A percentile compares a stretch with the other conserved stretches of the same genome.
Conservation (phyloP, 1,140 invertebrate genomes). For the Lordiphosa stackelbergi region DNA sequence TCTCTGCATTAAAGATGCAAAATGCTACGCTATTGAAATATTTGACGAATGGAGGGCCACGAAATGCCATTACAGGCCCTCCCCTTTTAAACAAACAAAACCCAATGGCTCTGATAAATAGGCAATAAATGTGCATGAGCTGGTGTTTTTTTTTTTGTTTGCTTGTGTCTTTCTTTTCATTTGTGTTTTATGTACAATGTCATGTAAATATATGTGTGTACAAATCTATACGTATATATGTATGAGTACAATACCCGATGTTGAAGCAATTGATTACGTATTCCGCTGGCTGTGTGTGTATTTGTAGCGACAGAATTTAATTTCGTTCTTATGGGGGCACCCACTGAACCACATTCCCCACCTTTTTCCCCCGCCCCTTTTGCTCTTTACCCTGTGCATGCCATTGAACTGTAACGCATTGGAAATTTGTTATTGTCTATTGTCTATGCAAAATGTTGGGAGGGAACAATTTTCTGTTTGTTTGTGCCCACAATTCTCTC, state of each 20-base stretch:
- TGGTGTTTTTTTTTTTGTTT: slow-evolving; percentile 23
- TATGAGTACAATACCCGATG: slow-evolving; percentile 26
- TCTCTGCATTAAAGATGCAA: too few relatives aligned
- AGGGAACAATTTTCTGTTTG: slow-evolving; percentile 31
- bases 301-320: slow-evolving; percentile 74
- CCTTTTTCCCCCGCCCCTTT: not conserved
- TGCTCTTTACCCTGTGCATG: slow-evolving; percentile 10
- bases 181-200: slow-evolving; percentile 9
- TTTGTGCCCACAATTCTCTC: slow-evolving; percentile 33
- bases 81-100: too few relatives aligned
- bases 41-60: too few relatives aligned
- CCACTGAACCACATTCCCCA: slow-evolving; percentile 34
- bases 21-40: too few relatives aligned
- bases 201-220: slow-evolving; percentile 49
- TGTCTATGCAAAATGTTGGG: slow-evolving; percentile 59
- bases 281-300: slow-evolving; percentile 60
- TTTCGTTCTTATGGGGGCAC: slow-evolving; percentile 61
- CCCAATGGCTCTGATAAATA: slow-evolving; percentile 49
- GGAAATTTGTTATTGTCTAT: slow-evolving; percentile 32
- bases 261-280: slow-evolving; percentile 69
- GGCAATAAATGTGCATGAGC: slow-evolving; percentile 62
- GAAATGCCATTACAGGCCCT: too few relatives aligned
- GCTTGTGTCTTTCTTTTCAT: slow-evolving; percentile 18
- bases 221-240: too few relatives aligned
- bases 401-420: slow-evolving; percentile 70